Evolutionary conservation across 2,113 vertebrate species (phyloP), one percentile per base, ranked within the genome.

Genomic region (Tetrax tetrax): DNA sequence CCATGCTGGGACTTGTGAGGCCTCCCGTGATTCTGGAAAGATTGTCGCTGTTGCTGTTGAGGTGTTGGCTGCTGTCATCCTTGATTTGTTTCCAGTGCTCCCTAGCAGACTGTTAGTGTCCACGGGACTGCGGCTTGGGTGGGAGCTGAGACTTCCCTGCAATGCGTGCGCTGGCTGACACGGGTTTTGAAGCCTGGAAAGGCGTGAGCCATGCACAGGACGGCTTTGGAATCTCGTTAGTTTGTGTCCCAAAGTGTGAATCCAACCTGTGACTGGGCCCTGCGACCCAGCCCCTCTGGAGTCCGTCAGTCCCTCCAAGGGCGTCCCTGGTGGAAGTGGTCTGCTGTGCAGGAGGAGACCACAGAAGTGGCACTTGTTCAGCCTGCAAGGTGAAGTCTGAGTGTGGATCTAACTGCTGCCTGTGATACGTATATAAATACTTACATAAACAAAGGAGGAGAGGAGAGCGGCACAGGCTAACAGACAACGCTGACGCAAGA

Each of bases 91-190:
- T 45, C 43, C 53, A 37, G 0, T 19, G 76, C 51, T 76, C 64
- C 57, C 35, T 4, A 24, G 45, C 57, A 45, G 57, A 9, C 38
- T 54, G 33, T 53, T 48, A 17, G 47, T 12, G 16, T 24, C 60
- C 1, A 1, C 22, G 61, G 69, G 65, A 4, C 74, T 20, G 51
- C 22, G 48, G 50, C 87, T 74, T 31, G 38, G 66, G 27, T 0
- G 3, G 21, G 66, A 87, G 48, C 72, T 3, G 45, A 37, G n/a
- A 15, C 9, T 38, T 54, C 22, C 23, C 31, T 21, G 72, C 1
- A 1, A 6, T 14, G n/a, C 2, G 1, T 1, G 0, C 37, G 24
- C 31, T 28, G 57, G 15, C 14, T 27, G 47, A 9, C 11, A 2
- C 4, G 18, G 59, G 31, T 5, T 47, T 25, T 24, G 33, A 12